Evolutionary conservation across 2,797 vertebrate genomes (phyloP), one percentile per base, ranked within the genome.

Genomic region (Acanthurus tractus): DNA sequence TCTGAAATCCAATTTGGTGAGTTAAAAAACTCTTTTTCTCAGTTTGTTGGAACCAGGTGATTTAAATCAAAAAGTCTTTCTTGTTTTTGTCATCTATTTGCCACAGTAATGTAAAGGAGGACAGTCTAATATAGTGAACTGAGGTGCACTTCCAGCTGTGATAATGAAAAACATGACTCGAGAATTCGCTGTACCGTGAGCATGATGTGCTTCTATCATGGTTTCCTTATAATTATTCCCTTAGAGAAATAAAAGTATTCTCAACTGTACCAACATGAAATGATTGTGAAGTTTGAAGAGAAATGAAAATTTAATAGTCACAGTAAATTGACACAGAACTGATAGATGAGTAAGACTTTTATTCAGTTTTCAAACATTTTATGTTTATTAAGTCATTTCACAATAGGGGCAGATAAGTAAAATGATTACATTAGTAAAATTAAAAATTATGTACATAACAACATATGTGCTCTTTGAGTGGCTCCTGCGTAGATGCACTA

Each of bases 131-230:
- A 78, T 68, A 85, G 76, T 70, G 80, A 87, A 76, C 14, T n/a
- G 22, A 63, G 48, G 77, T 42, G 22, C 68, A 73, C 63, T 66
- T 84, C 86, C 77, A 81, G 86, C 83, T 88, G 83, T 68, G 82
- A 54, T 22, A 8, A 8, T 58, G 29, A 59, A 73, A 73, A 58
- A 20, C 29, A 54, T 8, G 22, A 62, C 38, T 29, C 40, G 29
- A 48, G 20, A 38, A 29, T 54, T 69, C 56, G 38, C 20, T 20
- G n/a, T 4, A 38, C 8, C 45, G 52, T 25, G 40, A 71, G 44
- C 25, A 15, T 14, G 17, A 17, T 42, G 55, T 56, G 5, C 70
- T 57, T 56, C 56, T n/a, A 8, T 48, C 4, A 10, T 20, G 20
- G 3, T 22, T 56, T 70, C 55, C n/a, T 42, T 34, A 45, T 74